phyloP scores from a whole-genome alignment of 30 jellyfish, hydroid and myxozoan genomes.

The Nemopilema nomurai region DNA sequence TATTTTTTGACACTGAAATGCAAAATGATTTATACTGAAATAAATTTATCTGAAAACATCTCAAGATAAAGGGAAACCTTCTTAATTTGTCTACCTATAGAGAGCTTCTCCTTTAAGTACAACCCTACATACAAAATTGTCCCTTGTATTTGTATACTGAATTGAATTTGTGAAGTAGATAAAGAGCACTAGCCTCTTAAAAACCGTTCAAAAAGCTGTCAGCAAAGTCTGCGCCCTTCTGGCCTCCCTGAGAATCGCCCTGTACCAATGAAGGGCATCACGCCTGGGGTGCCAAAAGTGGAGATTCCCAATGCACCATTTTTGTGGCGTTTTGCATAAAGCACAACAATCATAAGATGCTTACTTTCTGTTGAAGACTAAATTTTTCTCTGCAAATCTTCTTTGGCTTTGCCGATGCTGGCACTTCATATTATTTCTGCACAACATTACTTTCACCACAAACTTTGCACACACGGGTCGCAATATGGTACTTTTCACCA shows the following conservation, averaged over 20 bases:
- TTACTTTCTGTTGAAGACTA: constrained; percentile 14
- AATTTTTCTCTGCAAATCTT: constrained; percentile 13
- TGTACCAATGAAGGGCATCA: constrained; percentile 10
- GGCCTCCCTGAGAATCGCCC: constrained; percentile 19
- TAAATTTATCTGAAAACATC: background rate
- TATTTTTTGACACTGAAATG: background rate
- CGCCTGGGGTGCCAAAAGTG: constrained; percentile 52
- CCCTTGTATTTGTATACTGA: background rate
- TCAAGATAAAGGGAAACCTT: background rate
- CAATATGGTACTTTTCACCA: constrained; percentile 16
- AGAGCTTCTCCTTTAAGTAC: background rate
- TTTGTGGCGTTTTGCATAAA: constrained; percentile 18
- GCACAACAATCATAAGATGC: background rate
- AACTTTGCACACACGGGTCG: constrained; percentile 7
- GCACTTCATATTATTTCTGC: background rate
- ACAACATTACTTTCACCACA: constrained; percentile 2
- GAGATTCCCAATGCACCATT: constrained; percentile 25
- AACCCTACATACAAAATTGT: background rate
- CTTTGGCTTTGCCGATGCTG: constrained; percentile 6
- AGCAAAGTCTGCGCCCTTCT: constrained; percentile 24
- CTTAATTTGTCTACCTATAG: background rate
- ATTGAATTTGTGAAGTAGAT: background rate
- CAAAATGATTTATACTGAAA: background rate
- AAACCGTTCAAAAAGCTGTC: constrained; percentile 16
- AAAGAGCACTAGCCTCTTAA: constrained; percentile 15